Evolutionary conservation across 2,113 vertebrate genomes (phyloP).

Genomic region (Ursus arctos): DNA sequence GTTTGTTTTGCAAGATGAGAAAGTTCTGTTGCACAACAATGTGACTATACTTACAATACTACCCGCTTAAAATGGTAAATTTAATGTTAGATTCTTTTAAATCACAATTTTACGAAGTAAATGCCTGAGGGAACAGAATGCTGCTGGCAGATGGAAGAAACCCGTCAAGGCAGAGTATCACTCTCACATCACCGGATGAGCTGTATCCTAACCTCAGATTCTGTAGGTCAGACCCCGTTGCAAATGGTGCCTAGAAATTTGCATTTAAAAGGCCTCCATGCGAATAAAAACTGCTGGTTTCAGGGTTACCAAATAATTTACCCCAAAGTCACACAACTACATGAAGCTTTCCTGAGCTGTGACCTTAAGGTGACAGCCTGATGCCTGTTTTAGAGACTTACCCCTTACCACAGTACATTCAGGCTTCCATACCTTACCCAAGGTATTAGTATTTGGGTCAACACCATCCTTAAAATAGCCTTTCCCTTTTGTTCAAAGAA

Average conservation of each 20-base stretch:
- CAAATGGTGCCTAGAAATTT: background rate
- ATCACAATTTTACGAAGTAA: background rate
- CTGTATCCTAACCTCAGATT: background rate
- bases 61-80: background rate
- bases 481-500: background rate
- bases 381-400: background rate
- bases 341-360: background rate
- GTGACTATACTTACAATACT: background rate
- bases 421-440: background rate
- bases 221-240: background rate
- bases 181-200: background rate
- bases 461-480: background rate
- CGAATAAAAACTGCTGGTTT: background rate
- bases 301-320: background rate
- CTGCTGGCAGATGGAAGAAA: background rate
- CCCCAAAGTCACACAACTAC: background rate
- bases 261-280: background rate
- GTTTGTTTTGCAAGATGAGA: slow-evolving; percentile 19
- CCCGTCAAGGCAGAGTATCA: background rate
- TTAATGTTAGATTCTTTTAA: background rate
- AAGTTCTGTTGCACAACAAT: background rate
- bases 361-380: background rate
- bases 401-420: background rate
- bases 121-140: background rate
- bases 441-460: background rate